These are phyloP conservation scores for Sitta carolinensis DNA, from an alignment of 2,797 vertebrate genomes.

Conservation along the genomic window DNA sequence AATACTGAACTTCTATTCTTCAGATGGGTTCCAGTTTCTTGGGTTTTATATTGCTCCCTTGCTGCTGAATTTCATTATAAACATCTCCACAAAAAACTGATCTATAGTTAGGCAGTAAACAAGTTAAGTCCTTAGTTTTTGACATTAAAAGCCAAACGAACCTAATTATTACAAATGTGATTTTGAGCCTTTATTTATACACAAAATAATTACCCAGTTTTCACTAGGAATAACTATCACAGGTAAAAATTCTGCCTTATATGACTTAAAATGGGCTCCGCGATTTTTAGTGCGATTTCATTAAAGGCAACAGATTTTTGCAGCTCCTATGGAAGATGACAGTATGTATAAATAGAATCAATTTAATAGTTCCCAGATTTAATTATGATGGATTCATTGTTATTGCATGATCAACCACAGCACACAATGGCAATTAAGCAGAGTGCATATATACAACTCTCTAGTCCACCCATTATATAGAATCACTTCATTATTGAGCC, in stretches of 20 bases:
- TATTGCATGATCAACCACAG: conserved; percentile 47
- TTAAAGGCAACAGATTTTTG: conserved; percentile 1
- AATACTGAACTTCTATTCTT: conserved; percentile 58
- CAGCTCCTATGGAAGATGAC: conserved; percentile 8
- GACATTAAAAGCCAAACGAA: conserved; percentile 44
- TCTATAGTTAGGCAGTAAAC: conserved; percentile 64
- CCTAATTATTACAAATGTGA: conserved; percentile 1
- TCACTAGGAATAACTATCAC: not conserved
- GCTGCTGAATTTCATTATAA: conserved; percentile 65
- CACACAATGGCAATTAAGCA: conserved; percentile 35
- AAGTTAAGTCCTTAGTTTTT: conserved; percentile 45
- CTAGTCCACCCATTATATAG: not conserved
- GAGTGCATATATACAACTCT: not conserved
- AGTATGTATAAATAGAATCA: conserved; percentile 48
- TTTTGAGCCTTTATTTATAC: not conserved
- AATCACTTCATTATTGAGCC: not conserved
- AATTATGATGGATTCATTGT: conserved; percentile 59
- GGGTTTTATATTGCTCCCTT: conserved; percentile 69
- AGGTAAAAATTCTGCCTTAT: conserved; percentile 4
- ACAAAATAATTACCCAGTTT: not conserved
- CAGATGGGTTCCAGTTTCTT: conserved; percentile 58
- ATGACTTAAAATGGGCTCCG: not conserved
- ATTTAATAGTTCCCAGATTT: conserved; percentile 61
- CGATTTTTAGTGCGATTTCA: not conserved
- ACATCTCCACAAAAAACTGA: conserved; percentile 46